Base-by-base conservation (phyloP, 2,113 vertebrate species). In the Protomyctophum bolini region DNA sequence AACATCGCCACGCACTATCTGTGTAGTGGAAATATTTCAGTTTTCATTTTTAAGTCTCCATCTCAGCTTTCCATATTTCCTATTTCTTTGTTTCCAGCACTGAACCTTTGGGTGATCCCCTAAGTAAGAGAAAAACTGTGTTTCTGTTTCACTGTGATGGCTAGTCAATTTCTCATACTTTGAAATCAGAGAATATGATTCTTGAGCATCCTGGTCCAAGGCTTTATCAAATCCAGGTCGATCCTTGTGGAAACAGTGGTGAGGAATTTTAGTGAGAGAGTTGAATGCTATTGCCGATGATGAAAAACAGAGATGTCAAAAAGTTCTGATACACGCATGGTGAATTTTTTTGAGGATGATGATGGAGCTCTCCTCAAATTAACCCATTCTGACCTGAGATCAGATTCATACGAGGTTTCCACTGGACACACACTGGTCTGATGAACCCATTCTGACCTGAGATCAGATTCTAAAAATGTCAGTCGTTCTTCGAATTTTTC, bases 51-150 rank as follows among this genome's bases (percentile, higher is more conserved):
- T 45, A 59, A 59, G 57, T 51, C 10, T 8, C 10, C 11, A 6
- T 50, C 57, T 69, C 46, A 15, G 15, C 15, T 69, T 69, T 59
- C 67, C 10, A 33, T 50, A 28, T 47, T 11, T 56, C 56, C 67
- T 69, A 10, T 33, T 33, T 59, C 29, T 58, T 15, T 10, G 28
- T 46, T 60, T 60, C 63, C 15, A 66, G 48, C 29, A 10, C 41
- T 62, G 51, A 63, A 8, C 11, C 8, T 59, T 50, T 28, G 60
- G 52, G 11, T 52, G 68, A 59, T 63, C 33, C 8, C 45, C 7
- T n/a, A 11, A 60, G 21, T 7, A 33, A 68, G 15, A 54, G 58
- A 58, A 47, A 58, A 58, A 76, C 45, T 9, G 63, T 55, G 57
- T 67, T 10, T 15, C 47, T 52, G 47, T 60, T 70, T 51, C 41